Evolutionary conservation across 2,797 vertebrate genomes (phyloP), one percentile per base, ranked within the genome.

Genomic region (Intellagama lesueurii): DNA sequence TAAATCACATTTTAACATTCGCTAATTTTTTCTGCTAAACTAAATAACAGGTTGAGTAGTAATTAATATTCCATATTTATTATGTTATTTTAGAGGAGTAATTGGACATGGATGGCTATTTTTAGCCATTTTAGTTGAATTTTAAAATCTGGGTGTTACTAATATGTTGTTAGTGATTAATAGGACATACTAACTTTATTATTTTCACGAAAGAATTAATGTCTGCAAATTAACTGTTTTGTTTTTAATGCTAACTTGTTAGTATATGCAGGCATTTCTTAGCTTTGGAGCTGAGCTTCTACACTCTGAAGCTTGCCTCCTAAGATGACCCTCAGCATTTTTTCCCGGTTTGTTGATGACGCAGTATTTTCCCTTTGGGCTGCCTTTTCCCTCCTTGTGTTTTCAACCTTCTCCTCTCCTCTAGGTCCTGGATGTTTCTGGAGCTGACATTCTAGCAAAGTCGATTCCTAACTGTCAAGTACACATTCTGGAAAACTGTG

Each of bases 351-450:
- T 14, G 68, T 24, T 40, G 32, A 77, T 19, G 14, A 40, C 7
- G 44, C n/a, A 30, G 24, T 56, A 8, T 56, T 11, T 6, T 76
- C n/a, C 73, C 9, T 26, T 11, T 56, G 8, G 79, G 28, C 1
- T 0, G 26, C 16, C 7, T 26, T 14, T 35, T 60, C 56, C 47
- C 9, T 40, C 28, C 49, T 3, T 69, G 11, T 28, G 0, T 56
- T 0, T 0, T 6, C 35, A 44, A 4, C 79, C 69, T 90, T 83
- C 76, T 89, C 35, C 66, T 44, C 47, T 85, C 7, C 0, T 28
- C 22, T 91, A 99, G 99, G 97, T 99, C 60, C 89, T 99, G 16
- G 98, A 99, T 73, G 98, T 98, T 52, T 99, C 98, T 0, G 98
- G 98, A 0, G 98, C 98, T 0, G 94, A 96, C 0, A 94, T 98